Base-by-base conservation (phyloP, 1,140 invertebrate species). In the Drusus annulatus region DNA sequence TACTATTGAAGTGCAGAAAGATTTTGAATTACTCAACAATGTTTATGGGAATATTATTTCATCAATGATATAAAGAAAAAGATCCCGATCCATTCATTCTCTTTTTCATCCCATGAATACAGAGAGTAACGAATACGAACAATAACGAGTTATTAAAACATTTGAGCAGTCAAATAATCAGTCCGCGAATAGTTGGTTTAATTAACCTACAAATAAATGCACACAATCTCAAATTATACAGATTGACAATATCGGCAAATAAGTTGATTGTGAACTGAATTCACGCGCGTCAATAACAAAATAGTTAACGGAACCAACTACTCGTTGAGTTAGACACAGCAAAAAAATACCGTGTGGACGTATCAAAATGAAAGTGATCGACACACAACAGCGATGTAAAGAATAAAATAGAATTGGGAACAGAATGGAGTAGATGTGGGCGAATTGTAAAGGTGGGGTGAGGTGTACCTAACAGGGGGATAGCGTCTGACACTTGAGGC, bases 401-500 rank as follows among this genome's bases (percentile, higher is more conserved):
- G 73, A 84, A 84, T 83, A 80, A 84, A 85, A 65, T 54, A 52
- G 56, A 75, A 31, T 31, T 77, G 80, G 76, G 69, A 78, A 79
- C 76, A 73, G 31, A 79, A 73, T 84, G 81, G 80, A 80, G 84
- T 84, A 84, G 82, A 80, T 81, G 74, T 73, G 74, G 65, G 36
- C 52, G 71, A 73, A 28, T 69, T 78, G 79, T 81, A 56, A 56
- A 23, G 51, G 85, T 86, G 84, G 77, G 81, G 85, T 84, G 80
- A 79, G 85, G 88, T 90, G 89, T 97, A 96, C 96, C 95, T 96
- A 96, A 95, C 93, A 97, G 91, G 91, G 96, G 95, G 91, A 97
- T 96, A 90, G 95, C 96, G 91, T 97, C 96, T 91, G 96, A 97
- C 90, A 97, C 96, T 93, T 97, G 95, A 88, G 96, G 97, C 93